A percentile compares a stretch with the other conserved stretches of the same genome.
phyloP scores from a whole-genome alignment of 2,888 invertebrate species.

The Chaitophorus viminalis region DNA sequence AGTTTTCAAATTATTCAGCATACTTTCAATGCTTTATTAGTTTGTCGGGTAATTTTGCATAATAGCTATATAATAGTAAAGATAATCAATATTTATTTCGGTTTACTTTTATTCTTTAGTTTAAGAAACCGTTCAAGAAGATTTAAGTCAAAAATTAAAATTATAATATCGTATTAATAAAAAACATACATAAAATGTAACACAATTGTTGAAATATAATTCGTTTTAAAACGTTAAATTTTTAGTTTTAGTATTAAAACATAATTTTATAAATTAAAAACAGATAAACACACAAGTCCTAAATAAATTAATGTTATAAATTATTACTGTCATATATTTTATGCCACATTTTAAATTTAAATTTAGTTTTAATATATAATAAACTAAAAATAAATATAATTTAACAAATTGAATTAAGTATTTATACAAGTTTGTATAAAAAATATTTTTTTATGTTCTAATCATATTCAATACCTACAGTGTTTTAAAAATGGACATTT shows the following conservation, averaged over 20 bases:
- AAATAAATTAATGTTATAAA: background rate
- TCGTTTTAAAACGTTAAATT: no score
- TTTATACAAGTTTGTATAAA: background rate
- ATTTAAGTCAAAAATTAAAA: background rate
- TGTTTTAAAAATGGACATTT: no score
- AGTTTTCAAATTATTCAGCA: background rate
- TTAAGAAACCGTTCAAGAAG: background rate
- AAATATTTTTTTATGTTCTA: background rate
- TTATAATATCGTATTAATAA: background rate
- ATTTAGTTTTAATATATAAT: background rate
- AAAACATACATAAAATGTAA: no score
- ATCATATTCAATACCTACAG: background rate
- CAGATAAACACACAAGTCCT: no score
- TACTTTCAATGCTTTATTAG: constrained; percentile 18
- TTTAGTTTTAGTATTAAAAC: no score
- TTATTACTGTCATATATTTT: background rate
- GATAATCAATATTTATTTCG: background rate
- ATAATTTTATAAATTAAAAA: no score
- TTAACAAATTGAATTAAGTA: background rate
- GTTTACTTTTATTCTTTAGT: background rate
- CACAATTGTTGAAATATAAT: no score
- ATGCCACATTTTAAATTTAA: background rate
- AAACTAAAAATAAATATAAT: background rate
- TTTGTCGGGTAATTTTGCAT: background rate
- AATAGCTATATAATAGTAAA: background rate